Evolutionary conservation across 2,113 vertebrate species (phyloP).

Genomic region (Aleadryas rufinucha): DNA sequence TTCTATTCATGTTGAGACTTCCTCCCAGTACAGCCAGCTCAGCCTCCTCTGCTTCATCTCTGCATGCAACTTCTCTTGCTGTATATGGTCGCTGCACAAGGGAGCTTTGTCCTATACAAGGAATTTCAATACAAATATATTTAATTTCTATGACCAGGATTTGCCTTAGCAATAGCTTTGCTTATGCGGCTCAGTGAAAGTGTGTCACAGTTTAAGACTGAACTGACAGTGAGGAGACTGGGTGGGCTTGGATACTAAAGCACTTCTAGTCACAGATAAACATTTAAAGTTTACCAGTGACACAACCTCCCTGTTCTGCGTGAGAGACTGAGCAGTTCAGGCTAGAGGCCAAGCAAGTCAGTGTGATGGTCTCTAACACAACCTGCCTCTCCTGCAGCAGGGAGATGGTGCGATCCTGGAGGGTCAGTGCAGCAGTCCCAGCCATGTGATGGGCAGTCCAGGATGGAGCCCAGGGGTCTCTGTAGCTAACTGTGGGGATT

Average conservation of each 20-base stretch:
- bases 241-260: not conserved
- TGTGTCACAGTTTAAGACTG: not conserved
- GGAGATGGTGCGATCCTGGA: not conserved
- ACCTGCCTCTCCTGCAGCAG: not conserved
- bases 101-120: not conserved
- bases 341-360: not conserved
- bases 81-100: not conserved
- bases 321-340: not conserved
- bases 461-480: too few species aligned
- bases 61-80: not conserved
- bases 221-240: not conserved
- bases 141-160: not conserved
- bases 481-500: not conserved
- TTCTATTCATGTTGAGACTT: not conserved
- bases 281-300: not conserved
- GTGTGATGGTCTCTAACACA: not conserved
- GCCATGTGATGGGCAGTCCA: accelerated
- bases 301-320: not conserved
- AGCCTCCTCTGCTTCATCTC: not conserved
- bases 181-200: not conserved
- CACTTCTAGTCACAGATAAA: not conserved
- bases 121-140: not conserved
- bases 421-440: not conserved
- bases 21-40: not conserved
- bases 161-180: not conserved